Base-by-base conservation (phyloP, 2,888 invertebrate genomes). In the Drosophila nr. medialis region DNA sequence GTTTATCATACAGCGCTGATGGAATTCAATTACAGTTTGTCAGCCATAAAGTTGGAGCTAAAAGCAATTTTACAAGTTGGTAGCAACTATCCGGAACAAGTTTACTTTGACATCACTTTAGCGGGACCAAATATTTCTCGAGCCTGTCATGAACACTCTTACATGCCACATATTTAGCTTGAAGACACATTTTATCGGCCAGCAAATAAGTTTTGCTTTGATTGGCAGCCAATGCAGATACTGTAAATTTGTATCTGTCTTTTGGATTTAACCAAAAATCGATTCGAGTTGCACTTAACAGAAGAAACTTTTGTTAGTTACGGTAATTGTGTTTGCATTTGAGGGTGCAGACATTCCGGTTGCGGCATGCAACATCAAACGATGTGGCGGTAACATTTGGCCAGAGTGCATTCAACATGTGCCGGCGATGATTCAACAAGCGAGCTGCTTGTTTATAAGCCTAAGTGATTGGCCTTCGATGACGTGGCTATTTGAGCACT, bases 391-490 rank as follows among this genome's bases (percentile, higher is more conserved):
- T 13, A 48, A 48, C 55, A 69, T 62, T 27, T 13, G 27, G 21
- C 45, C 21, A 5, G 2, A 5, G 11, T 60, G 21, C 34, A 72
- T 65, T 50, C 56, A 60, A 60, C 42, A 21, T 42, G 42, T 42
- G 11, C 11, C 42, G 42, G 42, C 11, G 11, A 42, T 21, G 21
- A n/a, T n/a, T 10, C n/a, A 11, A 38, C 65, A 51, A 72, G 54
- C 64, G 24, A 40, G 10, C 45, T 42, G 32, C 45, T 27, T 50
- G 49, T 40, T 40, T 42, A 29, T 64, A 42, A 55, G 64, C 55
- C 70, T 68, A 75, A 79, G 68, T 75, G 67, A 79, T 78, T 75
- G 71, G 67, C 67, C 64, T 75, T 63, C 71, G 70, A 74, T 77
- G 54, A 50, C 36, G 29, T 51, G 54, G 45, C 51, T 59, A 58